A percentile compares a stretch with the other conserved stretches of the same genome.
Conservation (phyloP, 2,113 vertebrate genomes). For the Corythoichthys intestinalis region DNA sequence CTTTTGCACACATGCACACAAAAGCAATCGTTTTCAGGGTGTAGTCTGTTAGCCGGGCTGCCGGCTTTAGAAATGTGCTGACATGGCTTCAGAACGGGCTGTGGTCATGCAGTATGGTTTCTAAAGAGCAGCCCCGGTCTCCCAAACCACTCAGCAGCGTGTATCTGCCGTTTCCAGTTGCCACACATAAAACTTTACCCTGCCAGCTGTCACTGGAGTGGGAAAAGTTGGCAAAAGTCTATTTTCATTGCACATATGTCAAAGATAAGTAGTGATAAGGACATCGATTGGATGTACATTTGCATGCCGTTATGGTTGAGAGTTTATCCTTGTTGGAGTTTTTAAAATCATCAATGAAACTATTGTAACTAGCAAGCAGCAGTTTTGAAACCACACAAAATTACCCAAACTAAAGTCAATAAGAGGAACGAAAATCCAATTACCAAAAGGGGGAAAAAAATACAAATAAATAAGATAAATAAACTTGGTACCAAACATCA, state of each 20-base stretch:
- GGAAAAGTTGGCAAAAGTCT: neutral
- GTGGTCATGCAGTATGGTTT: constrained; percentile 48
- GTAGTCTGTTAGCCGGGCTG: constrained; percentile 49
- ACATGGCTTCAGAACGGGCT: constrained; percentile 48
- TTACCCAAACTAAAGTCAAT: too few relatives aligned
- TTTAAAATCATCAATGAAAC: too few relatives aligned
- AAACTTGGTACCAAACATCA: neutral
- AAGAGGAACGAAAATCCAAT: too few relatives aligned
- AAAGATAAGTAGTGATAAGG: neutral
- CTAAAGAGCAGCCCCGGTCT: constrained; percentile 46
- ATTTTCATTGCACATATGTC: neutral
- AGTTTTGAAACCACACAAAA: too few relatives aligned
- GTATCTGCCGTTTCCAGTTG: constrained; percentile 19
- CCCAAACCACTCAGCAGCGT: constrained; percentile 30
- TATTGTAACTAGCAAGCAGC: too few relatives aligned
- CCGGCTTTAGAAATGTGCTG: constrained; percentile 64
- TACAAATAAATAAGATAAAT: neutral
- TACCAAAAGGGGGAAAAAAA: too few relatives aligned
- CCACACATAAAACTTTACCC: constrained; percentile 9
- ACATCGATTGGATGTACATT: neutral
- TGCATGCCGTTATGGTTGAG: neutral
- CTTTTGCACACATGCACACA: constrained; percentile 20
- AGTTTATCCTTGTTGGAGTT: too few relatives aligned
- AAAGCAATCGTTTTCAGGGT: constrained; percentile 54
- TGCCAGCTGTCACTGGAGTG: neutral